Percentiles rank a stretch among this genome's conserved stretches.
Evolutionary conservation across 1,140 invertebrate genomes (phyloP).

Genomic region (Cecropterus lyciades): DNA sequence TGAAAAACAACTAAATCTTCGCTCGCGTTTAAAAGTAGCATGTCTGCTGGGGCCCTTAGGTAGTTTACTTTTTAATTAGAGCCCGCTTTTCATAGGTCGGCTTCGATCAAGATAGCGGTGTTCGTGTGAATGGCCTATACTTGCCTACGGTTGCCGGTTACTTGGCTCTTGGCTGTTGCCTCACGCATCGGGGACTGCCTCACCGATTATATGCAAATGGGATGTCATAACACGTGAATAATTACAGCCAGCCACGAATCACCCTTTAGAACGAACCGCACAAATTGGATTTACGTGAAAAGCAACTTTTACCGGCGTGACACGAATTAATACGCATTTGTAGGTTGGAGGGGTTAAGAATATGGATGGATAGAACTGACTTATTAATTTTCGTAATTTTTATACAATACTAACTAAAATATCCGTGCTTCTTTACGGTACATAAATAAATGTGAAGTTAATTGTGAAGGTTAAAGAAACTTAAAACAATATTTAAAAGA

Average conservation of each 20-base stretch:
- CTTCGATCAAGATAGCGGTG: constrained; percentile 75
- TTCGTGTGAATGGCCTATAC: constrained; percentile 81
- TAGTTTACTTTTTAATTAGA: constrained; percentile 82
- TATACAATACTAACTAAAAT: no score
- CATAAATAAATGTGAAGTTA: no score
- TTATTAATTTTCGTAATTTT: neutral
- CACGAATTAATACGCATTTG: constrained; percentile 60
- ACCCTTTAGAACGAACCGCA: constrained; percentile 74
- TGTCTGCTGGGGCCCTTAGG: constrained; percentile 33
- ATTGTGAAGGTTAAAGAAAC: no score
- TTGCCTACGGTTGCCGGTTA: constrained; percentile 53
- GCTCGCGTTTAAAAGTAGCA: no score
- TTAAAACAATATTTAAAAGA: no score
- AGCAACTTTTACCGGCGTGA: constrained; percentile 68
- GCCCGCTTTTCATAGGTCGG: constrained; percentile 78
- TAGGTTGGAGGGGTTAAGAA: constrained; percentile 36
- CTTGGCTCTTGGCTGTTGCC: constrained; percentile 55
- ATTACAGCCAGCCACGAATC: constrained; percentile 78
- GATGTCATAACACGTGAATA: constrained; percentile 84
- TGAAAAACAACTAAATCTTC: no score
- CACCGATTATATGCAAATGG: constrained; percentile 82
- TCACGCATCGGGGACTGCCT: constrained; percentile 77
- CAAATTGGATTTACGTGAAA: constrained; percentile 81
- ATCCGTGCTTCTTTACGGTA: no score
- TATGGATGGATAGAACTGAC: constrained; percentile 35